Conservation (phyloP, 2,888 invertebrate genomes). For the Anodontia alba region DNA sequence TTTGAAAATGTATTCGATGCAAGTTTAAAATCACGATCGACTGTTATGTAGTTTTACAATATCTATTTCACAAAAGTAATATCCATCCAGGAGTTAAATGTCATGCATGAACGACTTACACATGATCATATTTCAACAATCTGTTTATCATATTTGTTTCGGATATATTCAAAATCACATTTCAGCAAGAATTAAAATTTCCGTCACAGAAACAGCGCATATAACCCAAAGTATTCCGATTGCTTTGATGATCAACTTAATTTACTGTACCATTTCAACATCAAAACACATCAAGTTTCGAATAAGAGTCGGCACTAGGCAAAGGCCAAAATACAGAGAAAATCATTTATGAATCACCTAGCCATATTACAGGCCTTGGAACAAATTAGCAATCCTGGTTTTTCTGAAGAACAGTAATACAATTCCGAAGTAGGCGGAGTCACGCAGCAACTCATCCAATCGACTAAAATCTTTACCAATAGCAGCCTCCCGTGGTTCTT, state of each 20-base stretch:
- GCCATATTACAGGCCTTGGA: background rate
- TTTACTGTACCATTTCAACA: background rate
- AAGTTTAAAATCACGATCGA: too few relatives aligned
- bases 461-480: background rate
- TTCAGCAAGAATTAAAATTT: background rate
- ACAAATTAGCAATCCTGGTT: slow-evolving; percentile 1
- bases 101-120: background rate
- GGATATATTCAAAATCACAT: background rate
- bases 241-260: too few relatives aligned
- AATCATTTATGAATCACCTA: background rate
- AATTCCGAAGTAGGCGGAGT: slow-evolving; percentile 44
- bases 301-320: background rate
- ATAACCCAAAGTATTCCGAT: too few relatives aligned
- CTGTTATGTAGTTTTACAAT: too few relatives aligned
- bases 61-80: background rate
- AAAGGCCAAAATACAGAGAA: background rate
- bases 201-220: too few relatives aligned
- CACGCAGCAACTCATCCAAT: slow-evolving; percentile 38
- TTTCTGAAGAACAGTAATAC: background rate
- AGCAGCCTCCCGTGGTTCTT: slow-evolving; percentile 30
- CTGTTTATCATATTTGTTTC: too few relatives aligned
- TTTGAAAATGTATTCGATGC: too few relatives aligned
- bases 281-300: background rate
- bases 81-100: too few relatives aligned
- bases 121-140: too few relatives aligned